Conservation (phyloP, 23 tunicate species). For the Ciona savignyi region DNA sequence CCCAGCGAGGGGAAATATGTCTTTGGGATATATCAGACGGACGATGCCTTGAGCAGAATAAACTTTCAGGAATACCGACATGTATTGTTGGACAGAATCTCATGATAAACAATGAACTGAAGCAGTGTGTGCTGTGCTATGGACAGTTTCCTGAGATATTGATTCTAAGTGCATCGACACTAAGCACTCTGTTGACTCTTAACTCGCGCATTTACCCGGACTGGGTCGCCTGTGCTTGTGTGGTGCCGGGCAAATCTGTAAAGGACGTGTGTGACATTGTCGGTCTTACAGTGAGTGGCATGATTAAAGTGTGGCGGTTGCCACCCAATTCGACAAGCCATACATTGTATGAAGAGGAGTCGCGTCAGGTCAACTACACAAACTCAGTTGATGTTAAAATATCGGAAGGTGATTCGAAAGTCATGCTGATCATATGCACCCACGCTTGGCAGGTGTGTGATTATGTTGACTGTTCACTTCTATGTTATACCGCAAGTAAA, state of each 20-base stretch:
- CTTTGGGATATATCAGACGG: conserved; percentile 77
- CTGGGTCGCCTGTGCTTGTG: conserved; percentile 59
- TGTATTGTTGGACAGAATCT: conserved; percentile 16
- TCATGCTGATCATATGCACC: conserved; percentile 44
- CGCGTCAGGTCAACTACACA: conserved; percentile 55
- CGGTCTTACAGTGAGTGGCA: conserved; percentile 70
- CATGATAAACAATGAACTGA: conserved; percentile 24
- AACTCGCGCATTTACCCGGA: conserved; percentile 80
- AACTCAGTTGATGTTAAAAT: conserved; percentile 25
- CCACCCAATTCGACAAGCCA: conserved; percentile 17
- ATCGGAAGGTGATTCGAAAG: not conserved
- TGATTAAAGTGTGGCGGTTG: conserved; percentile 78
- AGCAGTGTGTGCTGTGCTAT: conserved; percentile 47
- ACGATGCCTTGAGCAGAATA: conserved; percentile 64
- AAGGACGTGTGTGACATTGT: conserved; percentile 22
- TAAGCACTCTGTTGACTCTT: conserved; percentile 34
- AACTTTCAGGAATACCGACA: conserved; percentile 62
- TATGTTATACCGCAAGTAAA: conserved; percentile 24
- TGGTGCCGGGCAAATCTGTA: conserved; percentile 1
- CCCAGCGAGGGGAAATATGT: conserved; percentile 58
- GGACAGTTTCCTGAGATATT: conserved; percentile 84
- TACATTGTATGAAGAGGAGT: conserved; percentile 70
- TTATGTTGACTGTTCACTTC: conserved; percentile 58
- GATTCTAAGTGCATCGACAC: conserved; percentile 36
- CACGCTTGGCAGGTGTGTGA: conserved; percentile 75